Conservation (phyloP, 2,113 vertebrate species). For the Nothobranchius kuhntae region DNA sequence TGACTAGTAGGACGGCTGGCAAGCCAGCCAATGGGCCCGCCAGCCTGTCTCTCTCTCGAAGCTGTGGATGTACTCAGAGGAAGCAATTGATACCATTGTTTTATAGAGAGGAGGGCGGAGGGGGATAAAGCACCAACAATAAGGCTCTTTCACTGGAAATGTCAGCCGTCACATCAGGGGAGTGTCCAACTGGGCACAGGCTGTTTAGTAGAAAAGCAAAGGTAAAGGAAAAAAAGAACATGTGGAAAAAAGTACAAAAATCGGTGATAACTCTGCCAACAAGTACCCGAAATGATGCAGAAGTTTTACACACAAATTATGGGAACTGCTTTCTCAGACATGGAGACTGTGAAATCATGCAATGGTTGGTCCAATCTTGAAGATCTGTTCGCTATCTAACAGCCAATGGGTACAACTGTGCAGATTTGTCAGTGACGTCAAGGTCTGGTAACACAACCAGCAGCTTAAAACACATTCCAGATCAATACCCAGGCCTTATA, state of each 20-base stretch:
- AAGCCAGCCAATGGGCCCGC: slow-evolving; percentile 43
- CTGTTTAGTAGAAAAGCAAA: slow-evolving; percentile 64
- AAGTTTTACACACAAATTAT: slow-evolving; percentile 47
- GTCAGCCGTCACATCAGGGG: slow-evolving; percentile 72
- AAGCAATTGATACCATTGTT: slow-evolving; percentile 78
- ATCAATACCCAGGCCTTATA: slow-evolving; percentile 70
- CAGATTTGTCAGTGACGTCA: slow-evolving; percentile 39
- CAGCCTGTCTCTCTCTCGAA: slow-evolving; percentile 63
- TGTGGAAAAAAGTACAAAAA: slow-evolving; percentile 69
- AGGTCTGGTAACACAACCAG: slow-evolving; percentile 40
- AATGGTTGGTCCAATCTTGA: background rate
- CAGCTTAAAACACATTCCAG: slow-evolving; percentile 34
- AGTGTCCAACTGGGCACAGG: slow-evolving; percentile 66
- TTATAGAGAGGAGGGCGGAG: slow-evolving; percentile 68
- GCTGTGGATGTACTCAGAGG: slow-evolving; percentile 74
- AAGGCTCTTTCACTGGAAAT: slow-evolving; percentile 76
- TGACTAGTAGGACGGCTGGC: slow-evolving; percentile 35
- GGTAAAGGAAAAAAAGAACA: slow-evolving; percentile 49
- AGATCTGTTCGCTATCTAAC: background rate
- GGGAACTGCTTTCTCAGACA: slow-evolving; percentile 49
- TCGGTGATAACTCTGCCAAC: slow-evolving; percentile 44
- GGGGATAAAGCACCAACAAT: slow-evolving; percentile 73
- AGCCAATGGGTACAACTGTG: too few relatives aligned
- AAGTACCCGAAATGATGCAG: slow-evolving; percentile 38
- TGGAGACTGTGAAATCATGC: background rate